Conservation (phyloP, 2,797 vertebrate species). For the Tapera naevia region DNA sequence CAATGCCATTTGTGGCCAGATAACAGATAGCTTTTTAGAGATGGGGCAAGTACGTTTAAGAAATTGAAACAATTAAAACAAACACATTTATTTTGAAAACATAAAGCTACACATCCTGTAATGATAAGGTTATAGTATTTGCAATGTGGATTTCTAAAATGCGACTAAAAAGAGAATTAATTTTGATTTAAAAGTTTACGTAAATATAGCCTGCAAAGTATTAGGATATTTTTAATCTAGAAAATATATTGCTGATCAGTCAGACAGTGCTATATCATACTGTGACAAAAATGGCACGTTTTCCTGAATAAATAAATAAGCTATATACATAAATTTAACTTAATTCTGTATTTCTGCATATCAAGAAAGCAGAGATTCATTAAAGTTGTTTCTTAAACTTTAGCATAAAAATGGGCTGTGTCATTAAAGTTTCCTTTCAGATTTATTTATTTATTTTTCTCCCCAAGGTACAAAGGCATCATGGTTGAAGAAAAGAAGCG, state of each 20-base stretch:
- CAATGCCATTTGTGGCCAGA: neutral
- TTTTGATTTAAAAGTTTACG: neutral
- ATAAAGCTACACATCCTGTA: neutral
- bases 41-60: neutral
- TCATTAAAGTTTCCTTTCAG: neutral
- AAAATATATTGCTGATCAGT: neutral
- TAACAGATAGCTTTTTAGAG: neutral
- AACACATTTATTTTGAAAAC: neutral
- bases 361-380: neutral
- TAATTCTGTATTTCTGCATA: neutral
- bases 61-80: neutral
- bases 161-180: neutral
- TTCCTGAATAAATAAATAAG: neutral
- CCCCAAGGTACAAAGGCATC: constrained; percentile 31
- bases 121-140: neutral
- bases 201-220: neutral
- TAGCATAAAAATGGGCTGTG: neutral
- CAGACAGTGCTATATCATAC: neutral
- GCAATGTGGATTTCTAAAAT: neutral
- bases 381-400: neutral
- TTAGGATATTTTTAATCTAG: neutral
- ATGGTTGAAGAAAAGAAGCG: constrained; percentile 1
- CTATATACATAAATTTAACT: neutral
- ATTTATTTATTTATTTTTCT: neutral
- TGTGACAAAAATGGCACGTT: neutral